Base-by-base conservation (phyloP, 2,113 vertebrate species). In the Panurus biarmicus region DNA sequence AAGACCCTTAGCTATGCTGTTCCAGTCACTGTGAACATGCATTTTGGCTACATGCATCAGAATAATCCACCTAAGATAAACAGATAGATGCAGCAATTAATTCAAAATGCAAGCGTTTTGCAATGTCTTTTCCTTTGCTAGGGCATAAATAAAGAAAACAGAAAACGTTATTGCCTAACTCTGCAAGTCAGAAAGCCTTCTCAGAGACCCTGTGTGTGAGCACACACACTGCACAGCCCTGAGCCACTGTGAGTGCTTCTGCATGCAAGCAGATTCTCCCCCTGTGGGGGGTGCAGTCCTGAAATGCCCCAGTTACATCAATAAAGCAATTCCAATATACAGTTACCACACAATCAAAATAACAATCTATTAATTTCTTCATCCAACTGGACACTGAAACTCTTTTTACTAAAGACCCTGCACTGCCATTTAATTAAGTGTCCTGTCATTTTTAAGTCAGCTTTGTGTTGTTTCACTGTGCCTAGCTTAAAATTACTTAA, bases 61-160 rank as follows among this genome's bases (percentile, higher is more conserved):
- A 90, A 54, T 38, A 85, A 70, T 26, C 44, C 40, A 58, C 61
- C 23, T 17, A 87, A 70, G 78, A 76, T 18, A 86, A 69, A 61
- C 6, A 71, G 64, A 84, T 5, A 26, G 31, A 83, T 92, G 51
- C 58, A 90, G 58, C 36, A 94, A 93, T 35, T 82, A 20, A 60
- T 67, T 76, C 80, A 95, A 87, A 23, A 70, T 36, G 25, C 54
- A 89, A 89, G n/a, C 44, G 60, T 66, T 89, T 70, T 89, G 85
- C 58, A 94, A 77, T 22, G 42, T 76, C 66, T 62, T 73, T 65
- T 72, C 71, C 70, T 94, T 67, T 87, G 71, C 83, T 3, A 70
- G 23, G 26, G 42, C 50, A 81, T n/a, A 90, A 80, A 86, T 23
- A 83, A 76, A 93, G 64, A 66, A 89, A 95, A 88, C 53, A 88